These are phyloP conservation scores for Apantesis nais DNA, from an alignment of 2,888 invertebrate genomes.

Conservation along the genomic window DNA sequence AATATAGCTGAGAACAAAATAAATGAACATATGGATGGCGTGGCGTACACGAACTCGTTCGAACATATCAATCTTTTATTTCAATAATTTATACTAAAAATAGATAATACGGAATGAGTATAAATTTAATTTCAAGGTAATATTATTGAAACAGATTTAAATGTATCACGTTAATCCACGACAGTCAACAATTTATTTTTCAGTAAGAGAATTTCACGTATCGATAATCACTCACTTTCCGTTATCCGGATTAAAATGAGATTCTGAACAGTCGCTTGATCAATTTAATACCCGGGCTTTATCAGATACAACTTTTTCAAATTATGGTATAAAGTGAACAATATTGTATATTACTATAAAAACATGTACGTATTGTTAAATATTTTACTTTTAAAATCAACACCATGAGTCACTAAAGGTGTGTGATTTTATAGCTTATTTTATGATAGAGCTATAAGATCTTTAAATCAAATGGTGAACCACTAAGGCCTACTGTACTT, in stretches of 20 bases:
- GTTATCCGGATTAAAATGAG: slow-evolving; percentile 15
- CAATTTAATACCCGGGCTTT: slow-evolving; percentile 3
- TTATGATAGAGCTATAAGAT: background rate
- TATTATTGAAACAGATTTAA: background rate
- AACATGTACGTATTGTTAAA: background rate
- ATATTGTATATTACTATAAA: background rate
- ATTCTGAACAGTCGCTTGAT: background rate
- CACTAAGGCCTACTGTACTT: background rate
- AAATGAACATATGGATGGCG: no score
- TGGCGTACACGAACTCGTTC: no score
- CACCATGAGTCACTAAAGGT: background rate
- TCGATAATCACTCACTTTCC: slow-evolving; percentile 9
- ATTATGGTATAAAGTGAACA: background rate
- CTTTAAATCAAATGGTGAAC: background rate
- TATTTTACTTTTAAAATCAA: background rate
- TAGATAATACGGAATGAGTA: no score
- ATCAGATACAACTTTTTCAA: background rate
- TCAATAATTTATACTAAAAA: no score
- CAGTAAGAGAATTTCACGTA: slow-evolving; percentile 3
- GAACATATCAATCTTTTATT: no score
- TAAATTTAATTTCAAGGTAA: background rate
- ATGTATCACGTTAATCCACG: background rate
- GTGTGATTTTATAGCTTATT: background rate
- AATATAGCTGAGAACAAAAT: no score
- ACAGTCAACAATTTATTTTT: background rate